Conservation (phyloP, 2,888 invertebrate genomes). For the Agapetus fuscipes region DNA sequence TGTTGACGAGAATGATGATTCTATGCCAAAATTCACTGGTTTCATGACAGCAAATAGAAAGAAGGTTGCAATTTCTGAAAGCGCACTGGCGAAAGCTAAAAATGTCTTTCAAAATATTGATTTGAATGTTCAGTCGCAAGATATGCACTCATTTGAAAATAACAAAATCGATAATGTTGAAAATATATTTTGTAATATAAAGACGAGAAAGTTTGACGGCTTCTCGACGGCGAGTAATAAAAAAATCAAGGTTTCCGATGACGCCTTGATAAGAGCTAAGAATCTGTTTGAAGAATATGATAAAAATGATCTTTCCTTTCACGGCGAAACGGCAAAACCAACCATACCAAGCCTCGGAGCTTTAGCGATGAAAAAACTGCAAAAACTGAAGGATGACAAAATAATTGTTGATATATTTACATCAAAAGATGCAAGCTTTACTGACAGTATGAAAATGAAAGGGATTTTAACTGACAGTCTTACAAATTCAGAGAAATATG, state of each 20-base stretch:
- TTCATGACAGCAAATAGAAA: constrained; percentile 8
- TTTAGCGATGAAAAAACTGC: neutral
- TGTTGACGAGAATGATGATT: no score
- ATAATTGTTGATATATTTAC: neutral
- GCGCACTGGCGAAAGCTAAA: neutral
- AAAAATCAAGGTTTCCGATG: constrained; percentile 23
- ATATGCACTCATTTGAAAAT: neutral
- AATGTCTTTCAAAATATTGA: constrained; percentile 14
- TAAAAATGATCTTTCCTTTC: no score
- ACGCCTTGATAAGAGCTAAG: constrained; percentile 17
- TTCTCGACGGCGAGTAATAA: constrained; percentile 27
- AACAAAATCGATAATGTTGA: neutral
- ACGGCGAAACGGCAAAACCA: no score
- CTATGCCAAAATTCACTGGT: constrained; percentile 3
- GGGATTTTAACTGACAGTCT: neutral
- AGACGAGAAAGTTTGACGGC: constrained; percentile 20
- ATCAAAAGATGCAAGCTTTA: neutral
- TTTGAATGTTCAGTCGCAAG: neutral
- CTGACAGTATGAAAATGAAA: constrained; percentile 3
- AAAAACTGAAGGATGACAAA: neutral
- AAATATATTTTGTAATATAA: constrained; percentile 1
- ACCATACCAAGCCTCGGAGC: neutral
- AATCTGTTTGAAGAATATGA: constrained; percentile 28
- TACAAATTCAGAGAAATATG: neutral
- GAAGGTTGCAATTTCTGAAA: constrained; percentile 9